Conservation (phyloP, 2,113 vertebrate genomes). For the Platysteira castanea region DNA sequence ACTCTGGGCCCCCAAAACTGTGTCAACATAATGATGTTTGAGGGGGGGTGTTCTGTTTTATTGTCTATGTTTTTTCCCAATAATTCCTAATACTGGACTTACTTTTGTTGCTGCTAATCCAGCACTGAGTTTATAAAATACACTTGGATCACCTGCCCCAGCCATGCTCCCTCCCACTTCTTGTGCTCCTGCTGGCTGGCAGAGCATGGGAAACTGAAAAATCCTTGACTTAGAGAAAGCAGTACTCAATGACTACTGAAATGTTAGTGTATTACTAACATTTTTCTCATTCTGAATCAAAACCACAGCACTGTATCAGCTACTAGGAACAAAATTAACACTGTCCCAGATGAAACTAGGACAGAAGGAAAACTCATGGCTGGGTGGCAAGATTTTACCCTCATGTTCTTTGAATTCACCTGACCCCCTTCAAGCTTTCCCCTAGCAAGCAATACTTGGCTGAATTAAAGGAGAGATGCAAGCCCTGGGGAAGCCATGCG, state of each 20-base stretch:
- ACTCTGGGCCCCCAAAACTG: not conserved
- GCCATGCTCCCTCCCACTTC: not conserved
- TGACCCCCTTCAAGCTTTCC: not conserved
- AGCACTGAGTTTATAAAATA: not conserved
- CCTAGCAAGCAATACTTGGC: not conserved
- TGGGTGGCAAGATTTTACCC: not conserved
- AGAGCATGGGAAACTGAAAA: not conserved
- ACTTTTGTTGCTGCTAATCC: not conserved
- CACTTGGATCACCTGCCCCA: accelerated
- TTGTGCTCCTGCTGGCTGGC: not conserved
- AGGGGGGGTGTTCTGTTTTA: accelerated
- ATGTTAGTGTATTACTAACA: not conserved
- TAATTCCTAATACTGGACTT: not conserved
- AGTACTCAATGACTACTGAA: not conserved
- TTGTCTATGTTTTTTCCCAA: not conserved
- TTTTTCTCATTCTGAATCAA: not conserved
- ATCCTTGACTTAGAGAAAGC: not conserved
- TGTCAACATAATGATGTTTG: not conserved
- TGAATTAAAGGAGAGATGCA: not conserved
- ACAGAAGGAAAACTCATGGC: not conserved
- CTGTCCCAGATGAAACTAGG: not conserved
- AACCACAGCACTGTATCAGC: not conserved
- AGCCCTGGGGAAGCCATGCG: not conserved
- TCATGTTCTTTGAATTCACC: not conserved
- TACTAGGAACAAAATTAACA: not conserved